Base-by-base conservation (phyloP, 2,888 invertebrate species). In the Cactoblastis cactorum region DNA sequence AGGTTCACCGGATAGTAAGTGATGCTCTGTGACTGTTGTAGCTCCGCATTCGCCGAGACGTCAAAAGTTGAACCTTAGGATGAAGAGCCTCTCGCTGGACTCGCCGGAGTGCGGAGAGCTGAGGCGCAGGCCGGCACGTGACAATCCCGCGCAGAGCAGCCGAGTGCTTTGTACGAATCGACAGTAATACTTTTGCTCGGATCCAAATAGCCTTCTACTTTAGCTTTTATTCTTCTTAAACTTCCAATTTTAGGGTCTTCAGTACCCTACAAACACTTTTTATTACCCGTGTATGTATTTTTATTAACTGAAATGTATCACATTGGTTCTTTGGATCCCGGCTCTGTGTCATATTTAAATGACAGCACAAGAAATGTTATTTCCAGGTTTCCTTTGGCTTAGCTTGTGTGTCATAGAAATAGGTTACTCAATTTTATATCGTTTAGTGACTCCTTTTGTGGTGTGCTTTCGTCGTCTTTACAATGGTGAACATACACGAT, bases 31-130 rank as follows among this genome's bases (percentile, higher is more conserved):
- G 70, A 81, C 78, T 88, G 79, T 88, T 89, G 84, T 93, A 97
- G 97, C 97, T 80, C 97, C 97, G 68, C 97, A 98, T 90, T 98
- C 97, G 84, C 98, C 98, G 74, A 94, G 97, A 79, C 94, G 97
- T 58, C 97, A 97, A 92, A 96, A 97, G 91, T 92, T 98, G 90
- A 97, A 98, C 91, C 94, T 98, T 85, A 94, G 98, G 81, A 98
- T 98, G 98, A 98, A 98, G 93, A 97, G 97, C 81, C 93, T 98
- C 71, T 98, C 98, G 57, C 91, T 98, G 93, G 98, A 98, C 85
- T 97, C 97, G 28, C 98, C 98, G 58, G 98, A 98, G 84, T 96
- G 96, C 69, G 94, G 96, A 55, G 96, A 97, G 80, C 83, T 92
- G 73, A 91, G 96, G 69, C 92, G 96, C 39, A 92, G 95, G 49